Conservation (phyloP, 1,140 invertebrate genomes). For the Diabrotica virgifera region DNA sequence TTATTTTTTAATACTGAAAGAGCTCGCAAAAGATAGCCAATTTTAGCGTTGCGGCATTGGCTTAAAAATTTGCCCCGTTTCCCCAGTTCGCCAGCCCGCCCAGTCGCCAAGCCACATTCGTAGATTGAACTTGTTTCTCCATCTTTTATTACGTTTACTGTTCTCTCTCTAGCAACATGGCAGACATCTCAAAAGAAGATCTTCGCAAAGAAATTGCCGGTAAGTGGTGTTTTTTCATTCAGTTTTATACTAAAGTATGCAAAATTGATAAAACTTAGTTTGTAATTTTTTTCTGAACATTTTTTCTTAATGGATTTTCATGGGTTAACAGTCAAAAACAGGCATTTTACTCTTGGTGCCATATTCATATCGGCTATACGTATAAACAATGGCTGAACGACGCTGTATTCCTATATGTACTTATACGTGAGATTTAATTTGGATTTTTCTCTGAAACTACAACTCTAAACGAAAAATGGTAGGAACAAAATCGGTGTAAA, state of each 20-base stretch:
- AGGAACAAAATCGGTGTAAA: constrained; percentile 43
- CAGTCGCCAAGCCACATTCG: constrained; percentile 16
- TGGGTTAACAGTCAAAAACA: constrained; percentile 49
- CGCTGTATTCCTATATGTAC: constrained; percentile 37
- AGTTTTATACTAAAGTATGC: constrained; percentile 24
- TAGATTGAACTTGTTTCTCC: constrained; percentile 29
- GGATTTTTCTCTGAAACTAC: constrained; percentile 44
- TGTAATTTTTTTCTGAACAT: constrained; percentile 40
- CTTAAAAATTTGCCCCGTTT: constrained; percentile 8
- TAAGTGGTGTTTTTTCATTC: constrained; percentile 53
- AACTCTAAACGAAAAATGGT: constrained; percentile 28
- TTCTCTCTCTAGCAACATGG: constrained; percentile 52
- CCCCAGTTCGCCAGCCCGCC: not conserved
- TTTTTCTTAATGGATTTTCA: constrained; percentile 42
- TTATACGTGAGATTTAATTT: constrained; percentile 30
- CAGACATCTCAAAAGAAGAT: constrained; percentile 65
- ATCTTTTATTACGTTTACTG: constrained; percentile 28
- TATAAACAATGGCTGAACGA: constrained; percentile 49
- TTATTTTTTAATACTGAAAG: too few species aligned
- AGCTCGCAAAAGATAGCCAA: too few species aligned
- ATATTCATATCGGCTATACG: constrained; percentile 32
- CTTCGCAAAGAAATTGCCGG: constrained; percentile 69
- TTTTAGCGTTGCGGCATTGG: not conserved
- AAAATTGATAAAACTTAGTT: constrained; percentile 36
- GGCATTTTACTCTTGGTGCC: constrained; percentile 52